Evolutionary conservation across 1,140 invertebrate genomes (phyloP), one percentile per base, ranked within the genome.

Genomic region (Heliconius melpomene): DNA sequence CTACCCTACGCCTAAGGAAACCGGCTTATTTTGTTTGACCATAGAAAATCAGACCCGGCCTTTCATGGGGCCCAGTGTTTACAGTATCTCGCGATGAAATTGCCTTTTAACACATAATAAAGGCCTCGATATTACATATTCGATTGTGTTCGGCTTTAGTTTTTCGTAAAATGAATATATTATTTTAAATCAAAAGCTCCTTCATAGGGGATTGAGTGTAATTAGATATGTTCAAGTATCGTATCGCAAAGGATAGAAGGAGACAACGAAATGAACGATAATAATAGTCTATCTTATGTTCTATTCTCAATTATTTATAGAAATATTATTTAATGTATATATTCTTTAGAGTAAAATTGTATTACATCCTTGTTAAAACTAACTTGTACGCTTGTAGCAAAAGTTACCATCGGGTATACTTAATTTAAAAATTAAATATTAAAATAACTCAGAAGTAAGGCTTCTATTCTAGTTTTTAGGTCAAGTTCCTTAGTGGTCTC

Each of bases 11-110:
- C 81, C 79, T 75, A 79, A 82, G 80, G 84, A 87, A 85, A 82
- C 79, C 82, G 80, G 79, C 83, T 83, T 84, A 83, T 84, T 85
- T 84, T 84, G 79, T 83, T 87, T 84, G 80, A 76, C 74, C 66
- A 77, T 79, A 78, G 80, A 78, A 81, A 81, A 81, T 78, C 77
- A 81, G 23, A 75, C 76, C 79, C 75, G 72, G 57, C 40, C 75
- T 77, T 80, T 79, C 74, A 79, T 74, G 73, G 20, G 74, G 0
- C 70, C 70, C 54, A 32, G 46, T 80, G 75, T 74, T 77, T 76
- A 76, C 79, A 76, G 74, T 75, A 72, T 75, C 74, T 75, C 9
- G 60, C 74, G 75, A 80, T 76, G 52, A 80, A 80, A 76, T 80
- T 80, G 79, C 50, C 79, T 76, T 80, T 76, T 74, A 77, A 74